Conservation (phyloP, 2,113 vertebrate species). For the Etia nguti region DNA sequence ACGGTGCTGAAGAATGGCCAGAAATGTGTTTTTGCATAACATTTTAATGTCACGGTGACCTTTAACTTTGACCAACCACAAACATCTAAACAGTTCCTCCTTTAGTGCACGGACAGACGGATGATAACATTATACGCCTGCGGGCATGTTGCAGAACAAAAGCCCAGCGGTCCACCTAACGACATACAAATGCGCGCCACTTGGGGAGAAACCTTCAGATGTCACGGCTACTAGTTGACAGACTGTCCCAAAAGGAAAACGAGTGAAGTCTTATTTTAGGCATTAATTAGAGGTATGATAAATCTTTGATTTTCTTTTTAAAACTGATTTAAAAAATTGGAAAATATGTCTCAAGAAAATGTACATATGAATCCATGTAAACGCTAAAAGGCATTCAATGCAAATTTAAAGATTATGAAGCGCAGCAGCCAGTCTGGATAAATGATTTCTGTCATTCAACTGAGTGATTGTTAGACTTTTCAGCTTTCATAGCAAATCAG, state of each 20-base stretch:
- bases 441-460: not conserved
- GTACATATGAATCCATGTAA: not conserved
- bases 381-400: not conserved
- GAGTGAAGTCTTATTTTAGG: not conserved
- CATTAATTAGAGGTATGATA: not conserved
- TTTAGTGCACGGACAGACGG: not conserved
- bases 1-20: not conserved
- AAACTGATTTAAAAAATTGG: not conserved
- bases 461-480: not conserved
- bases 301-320: not conserved
- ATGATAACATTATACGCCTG: not conserved
- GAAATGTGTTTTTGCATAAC: not conserved
- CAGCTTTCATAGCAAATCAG: not conserved
- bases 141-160: not conserved
- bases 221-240: conserved; percentile 40
- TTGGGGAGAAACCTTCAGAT: conserved; percentile 20
- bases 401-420: not conserved
- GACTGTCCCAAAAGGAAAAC: conserved; percentile 21
- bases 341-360: not conserved
- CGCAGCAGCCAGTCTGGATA: not conserved
- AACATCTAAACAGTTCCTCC: not conserved
- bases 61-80: not conserved
- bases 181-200: conserved; percentile 2
- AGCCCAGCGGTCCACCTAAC: not conserved
- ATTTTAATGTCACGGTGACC: not conserved